A percentile compares a stretch with the other conserved stretches of the same genome.
phyloP scores from a whole-genome alignment of 92 coral and sea anemone species.

The Muricea muricata region DNA sequence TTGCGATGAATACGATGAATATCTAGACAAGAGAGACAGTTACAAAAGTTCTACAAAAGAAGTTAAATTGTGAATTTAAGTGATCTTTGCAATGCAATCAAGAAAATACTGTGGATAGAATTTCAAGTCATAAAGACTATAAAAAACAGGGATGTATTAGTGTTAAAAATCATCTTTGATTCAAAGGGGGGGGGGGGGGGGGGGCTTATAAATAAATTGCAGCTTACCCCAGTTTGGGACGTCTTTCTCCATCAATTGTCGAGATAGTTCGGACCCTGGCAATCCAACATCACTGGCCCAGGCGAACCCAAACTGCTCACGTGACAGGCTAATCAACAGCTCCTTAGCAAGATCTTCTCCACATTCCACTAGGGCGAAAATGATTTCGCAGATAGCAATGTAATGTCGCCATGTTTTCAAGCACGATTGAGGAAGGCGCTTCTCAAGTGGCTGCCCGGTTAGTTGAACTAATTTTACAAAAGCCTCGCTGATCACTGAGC shows the following conservation, averaged over 20 bases:
- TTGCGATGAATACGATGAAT: no score
- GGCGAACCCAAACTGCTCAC: constrained; percentile 75
- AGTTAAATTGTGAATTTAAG: no score
- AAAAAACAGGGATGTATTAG: no score
- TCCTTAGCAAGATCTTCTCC: constrained; percentile 78
- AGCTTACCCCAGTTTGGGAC: constrained; percentile 33
- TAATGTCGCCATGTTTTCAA: constrained; percentile 83
- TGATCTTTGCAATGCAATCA: no score
- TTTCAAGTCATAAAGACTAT: no score
- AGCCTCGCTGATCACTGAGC: constrained; percentile 77
- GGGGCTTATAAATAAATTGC: no score
- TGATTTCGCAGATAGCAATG: constrained; percentile 80
- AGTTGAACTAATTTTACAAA: constrained; percentile 54
- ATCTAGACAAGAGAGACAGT: no score
- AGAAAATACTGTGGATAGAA: no score
- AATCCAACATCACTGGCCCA: constrained; percentile 87
- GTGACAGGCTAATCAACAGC: constrained; percentile 68
- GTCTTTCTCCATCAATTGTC: not conserved
- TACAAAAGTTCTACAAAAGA: no score
- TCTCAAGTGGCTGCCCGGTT: constrained; percentile 39
- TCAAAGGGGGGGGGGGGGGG: no score
- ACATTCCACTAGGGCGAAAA: constrained; percentile 89
- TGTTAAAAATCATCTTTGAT: no score
- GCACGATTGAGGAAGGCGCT: constrained; percentile 32
- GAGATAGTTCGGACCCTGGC: constrained; percentile 52